Evolutionary conservation across 2,113 vertebrate genomes (phyloP).

Genomic region (Pollimyrus isidori): DNA sequence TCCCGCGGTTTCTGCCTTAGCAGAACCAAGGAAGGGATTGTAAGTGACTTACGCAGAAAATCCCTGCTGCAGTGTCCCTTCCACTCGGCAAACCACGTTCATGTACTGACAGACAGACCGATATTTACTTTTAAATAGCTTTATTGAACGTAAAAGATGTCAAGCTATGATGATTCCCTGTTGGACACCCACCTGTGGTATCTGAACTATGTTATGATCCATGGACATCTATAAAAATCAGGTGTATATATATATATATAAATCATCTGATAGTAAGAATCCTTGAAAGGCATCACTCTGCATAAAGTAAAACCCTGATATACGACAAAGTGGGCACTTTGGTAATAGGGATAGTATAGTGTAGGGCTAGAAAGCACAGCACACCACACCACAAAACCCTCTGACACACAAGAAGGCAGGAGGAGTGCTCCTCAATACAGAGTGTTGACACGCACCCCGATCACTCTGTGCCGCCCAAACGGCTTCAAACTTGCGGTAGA

Average conservation of each 20-base stretch:
- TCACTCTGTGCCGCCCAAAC: background rate
- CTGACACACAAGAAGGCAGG: background rate
- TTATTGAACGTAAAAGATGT: slow-evolving; percentile 27
- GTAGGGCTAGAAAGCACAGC: background rate
- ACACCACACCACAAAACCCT: background rate
- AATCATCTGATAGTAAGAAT: background rate
- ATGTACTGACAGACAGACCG: background rate
- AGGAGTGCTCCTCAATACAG: background rate
- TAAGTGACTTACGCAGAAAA: background rate
- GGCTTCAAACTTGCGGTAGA: background rate
- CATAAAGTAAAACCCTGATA: slow-evolving; percentile 34
- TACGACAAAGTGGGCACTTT: slow-evolving; percentile 15
- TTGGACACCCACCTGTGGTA: background rate
- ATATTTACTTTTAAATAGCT: slow-evolving; percentile 16
- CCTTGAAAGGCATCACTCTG: slow-evolving; percentile 35
- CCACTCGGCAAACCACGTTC: background rate
- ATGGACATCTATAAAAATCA: slow-evolving; percentile 18
- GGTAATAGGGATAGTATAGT: slow-evolving; percentile 8
- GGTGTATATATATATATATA: slow-evolving; percentile 2
- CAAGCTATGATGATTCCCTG: slow-evolving; percentile 21
- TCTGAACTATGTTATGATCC: background rate
- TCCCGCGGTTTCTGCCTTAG: background rate
- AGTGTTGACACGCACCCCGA: background rate
- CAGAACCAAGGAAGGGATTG: background rate
- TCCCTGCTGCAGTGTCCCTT: background rate